Evolutionary conservation across 2,888 invertebrate species (phyloP), one percentile per base, ranked within the genome.

Genomic region (Cylloceria caligata): DNA sequence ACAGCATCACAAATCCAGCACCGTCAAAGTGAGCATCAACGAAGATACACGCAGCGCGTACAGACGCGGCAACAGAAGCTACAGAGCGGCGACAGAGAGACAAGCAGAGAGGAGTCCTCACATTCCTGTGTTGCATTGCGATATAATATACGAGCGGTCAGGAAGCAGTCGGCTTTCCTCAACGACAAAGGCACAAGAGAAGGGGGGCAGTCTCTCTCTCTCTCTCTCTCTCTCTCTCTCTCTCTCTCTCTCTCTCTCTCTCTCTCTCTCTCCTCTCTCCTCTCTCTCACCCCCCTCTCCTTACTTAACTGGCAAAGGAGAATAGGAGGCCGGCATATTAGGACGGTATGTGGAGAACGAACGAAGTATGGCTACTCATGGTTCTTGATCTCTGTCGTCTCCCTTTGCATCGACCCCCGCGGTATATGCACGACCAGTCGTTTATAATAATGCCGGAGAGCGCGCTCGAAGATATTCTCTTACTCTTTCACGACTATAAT

Each of bases 71-170:
- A 74, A 84, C 72, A 81, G 73, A 72, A 73, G 83, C 68, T 76
- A 76, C 39, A 65, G 71, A 83, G 83, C 79, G 84, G 81, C 81
- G 79, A 78, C 78, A 62, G 60, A 71, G 81, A 72, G 69, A 71
- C 79, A 85, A 84, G 72, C 86, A 75, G 81, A 79, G 73, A 76
- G 80, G 82, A 83, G 82, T 84, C 84, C 83, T 80, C 72, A 74
- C 87, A 87, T 86, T 86, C 87, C 84, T 78, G 71, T 81, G 75
- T 87, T 87, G 87, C 90, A 90, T 89, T 87, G 90, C 90, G 91
- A 91, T 91, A 89, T 91, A 91, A 91, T 91, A 91, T 91, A 91
- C 90, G 91, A 90, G 89, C 89, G 88, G 86, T 85, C 85, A 88
- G 88, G 85, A 88, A 88, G 86, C 89, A 86, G 90, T 90, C 91